These are phyloP conservation scores for Uloborus plumipes DNA, from an alignment of 2,888 invertebrate species.

Conservation along the genomic window DNA sequence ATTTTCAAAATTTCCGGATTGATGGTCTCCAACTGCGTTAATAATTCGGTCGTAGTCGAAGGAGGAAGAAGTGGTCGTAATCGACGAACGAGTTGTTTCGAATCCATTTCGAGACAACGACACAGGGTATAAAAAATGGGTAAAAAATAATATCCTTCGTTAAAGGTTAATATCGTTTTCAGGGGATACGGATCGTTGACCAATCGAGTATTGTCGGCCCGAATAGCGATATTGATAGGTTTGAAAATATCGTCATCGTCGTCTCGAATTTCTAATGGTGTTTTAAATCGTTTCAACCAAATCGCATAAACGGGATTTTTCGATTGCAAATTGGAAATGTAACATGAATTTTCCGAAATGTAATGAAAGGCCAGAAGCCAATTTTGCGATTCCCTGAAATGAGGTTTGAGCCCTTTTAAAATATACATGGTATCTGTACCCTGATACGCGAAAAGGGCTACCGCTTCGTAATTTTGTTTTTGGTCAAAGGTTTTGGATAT, in stretches of 20 bases:
- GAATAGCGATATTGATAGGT: not conserved
- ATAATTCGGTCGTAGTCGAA: not conserved
- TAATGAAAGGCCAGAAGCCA: not conserved
- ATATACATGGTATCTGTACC: not conserved
- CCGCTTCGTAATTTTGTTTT: not conserved
- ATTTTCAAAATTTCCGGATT: not conserved
- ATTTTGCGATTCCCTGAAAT: not conserved
- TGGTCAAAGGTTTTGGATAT: not conserved
- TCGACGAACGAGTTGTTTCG: not conserved
- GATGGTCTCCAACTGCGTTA: slow-evolving; percentile 4
- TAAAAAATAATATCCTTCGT: not conserved
- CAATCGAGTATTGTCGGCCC: not conserved
- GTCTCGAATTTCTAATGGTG: not conserved
- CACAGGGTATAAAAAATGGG: slow-evolving; percentile 19
- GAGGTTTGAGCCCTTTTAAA: not conserved
- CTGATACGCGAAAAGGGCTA: not conserved
- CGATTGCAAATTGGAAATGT: not conserved
- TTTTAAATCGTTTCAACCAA: not conserved
- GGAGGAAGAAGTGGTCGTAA: not conserved
- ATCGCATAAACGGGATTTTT: not conserved
- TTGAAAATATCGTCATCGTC: not conserved
- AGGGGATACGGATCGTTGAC: not conserved
- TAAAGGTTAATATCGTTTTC: not conserved
- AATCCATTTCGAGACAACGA: not conserved
- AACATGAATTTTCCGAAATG: not conserved